Conservation (phyloP, 2,888 invertebrate genomes). For the Rotaria socialis region DNA sequence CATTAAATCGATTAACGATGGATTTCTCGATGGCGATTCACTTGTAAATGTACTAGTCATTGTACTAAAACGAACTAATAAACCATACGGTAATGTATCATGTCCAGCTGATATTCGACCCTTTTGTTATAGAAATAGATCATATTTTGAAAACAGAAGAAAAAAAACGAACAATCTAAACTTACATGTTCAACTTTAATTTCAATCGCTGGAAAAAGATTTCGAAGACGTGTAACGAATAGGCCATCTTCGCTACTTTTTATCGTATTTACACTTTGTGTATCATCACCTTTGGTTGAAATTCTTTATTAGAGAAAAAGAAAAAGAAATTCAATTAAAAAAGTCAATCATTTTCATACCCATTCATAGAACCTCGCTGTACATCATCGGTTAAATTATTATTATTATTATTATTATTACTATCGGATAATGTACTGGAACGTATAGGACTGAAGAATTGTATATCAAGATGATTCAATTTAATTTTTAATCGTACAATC, state of each 20-base stretch:
- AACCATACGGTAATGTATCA: constrained; percentile 18
- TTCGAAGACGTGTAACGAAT: constrained; percentile 19
- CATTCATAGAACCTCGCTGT: constrained; percentile 2
- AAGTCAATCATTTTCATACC: background rate
- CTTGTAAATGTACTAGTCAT: constrained; percentile 14
- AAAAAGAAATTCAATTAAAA: background rate
- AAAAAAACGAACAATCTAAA: background rate
- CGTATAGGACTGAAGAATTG: constrained; percentile 44
- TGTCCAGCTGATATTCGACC: constrained; percentile 15
- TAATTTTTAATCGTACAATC: constrained; percentile 38
- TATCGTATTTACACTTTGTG: background rate
- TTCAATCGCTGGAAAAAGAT: constrained; percentile 29
- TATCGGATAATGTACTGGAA: background rate
- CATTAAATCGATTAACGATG: background rate
- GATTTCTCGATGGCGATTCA: background rate
- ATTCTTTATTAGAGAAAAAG: background rate
- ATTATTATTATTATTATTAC: background rate
- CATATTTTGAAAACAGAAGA: too few relatives aligned
- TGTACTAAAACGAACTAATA: constrained; percentile 8
- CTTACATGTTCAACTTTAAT: constrained; percentile 9
- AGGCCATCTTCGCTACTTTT: background rate
- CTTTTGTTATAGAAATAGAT: background rate
- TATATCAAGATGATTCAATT: constrained; percentile 42
- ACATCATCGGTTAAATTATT: background rate
- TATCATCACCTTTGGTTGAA: constrained; percentile 22